Evolutionary conservation across 1,140 invertebrate species (phyloP).

Genomic region (Papilio aristodemus): DNA sequence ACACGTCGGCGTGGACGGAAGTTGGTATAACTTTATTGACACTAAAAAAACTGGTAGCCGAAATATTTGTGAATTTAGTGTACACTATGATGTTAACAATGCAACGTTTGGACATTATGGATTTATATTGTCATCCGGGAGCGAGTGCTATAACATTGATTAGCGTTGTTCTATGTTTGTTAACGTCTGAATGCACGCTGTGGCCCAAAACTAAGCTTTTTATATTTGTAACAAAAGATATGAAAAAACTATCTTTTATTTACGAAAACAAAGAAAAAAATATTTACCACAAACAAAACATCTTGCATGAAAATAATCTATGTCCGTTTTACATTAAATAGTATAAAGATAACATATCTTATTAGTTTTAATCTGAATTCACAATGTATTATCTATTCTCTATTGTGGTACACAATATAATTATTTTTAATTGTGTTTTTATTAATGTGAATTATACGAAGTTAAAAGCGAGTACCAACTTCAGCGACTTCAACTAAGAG

Average conservation of each 20-base stretch:
- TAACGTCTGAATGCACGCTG: neutral
- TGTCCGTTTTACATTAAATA: too few relatives aligned
- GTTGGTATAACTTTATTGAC: conserved; percentile 62
- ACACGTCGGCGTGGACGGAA: conserved; percentile 66
- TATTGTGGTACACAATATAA: neutral
- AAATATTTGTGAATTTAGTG: conserved; percentile 41
- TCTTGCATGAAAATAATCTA: too few relatives aligned
- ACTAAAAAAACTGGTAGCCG: conserved; percentile 46
- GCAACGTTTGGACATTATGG: conserved; percentile 9
- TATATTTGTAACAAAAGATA: neutral
- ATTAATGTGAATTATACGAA: too few relatives aligned
- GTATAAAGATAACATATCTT: too few relatives aligned
- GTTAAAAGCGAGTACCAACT: conserved; percentile 5
- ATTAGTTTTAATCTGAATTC: too few relatives aligned
- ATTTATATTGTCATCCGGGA: conserved; percentile 11
- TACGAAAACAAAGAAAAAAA: too few relatives aligned
- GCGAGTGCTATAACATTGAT: conserved; percentile 15
- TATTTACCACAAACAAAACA: too few relatives aligned
- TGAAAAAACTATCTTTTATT: neutral
- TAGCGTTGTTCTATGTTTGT: neutral
- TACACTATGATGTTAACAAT: conserved; percentile 35
- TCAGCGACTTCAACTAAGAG: conserved; percentile 1
- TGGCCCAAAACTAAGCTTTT: neutral
- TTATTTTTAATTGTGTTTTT: neutral
- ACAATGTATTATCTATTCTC: neutral